These are phyloP conservation scores for Fopius arisanus DNA, from an alignment of 1,140 invertebrate genomes.

Conservation along the genomic window DNA sequence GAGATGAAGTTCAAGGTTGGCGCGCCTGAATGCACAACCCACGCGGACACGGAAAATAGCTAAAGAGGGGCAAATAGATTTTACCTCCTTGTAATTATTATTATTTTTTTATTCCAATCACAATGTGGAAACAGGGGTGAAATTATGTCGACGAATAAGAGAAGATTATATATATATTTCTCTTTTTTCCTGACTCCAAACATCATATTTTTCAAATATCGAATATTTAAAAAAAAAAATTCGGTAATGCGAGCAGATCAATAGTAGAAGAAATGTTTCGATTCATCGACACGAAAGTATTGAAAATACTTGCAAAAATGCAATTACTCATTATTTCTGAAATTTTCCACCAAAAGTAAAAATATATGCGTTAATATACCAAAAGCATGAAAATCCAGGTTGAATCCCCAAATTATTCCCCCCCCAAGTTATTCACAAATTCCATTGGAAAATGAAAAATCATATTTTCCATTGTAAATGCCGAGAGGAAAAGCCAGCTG, in stretches of 20 bases:
- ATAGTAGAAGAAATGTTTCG: background rate
- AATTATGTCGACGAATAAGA: slow-evolving; percentile 23
- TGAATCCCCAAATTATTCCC: too few species aligned
- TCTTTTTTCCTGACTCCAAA: too few species aligned
- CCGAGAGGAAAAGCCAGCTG: too few species aligned
- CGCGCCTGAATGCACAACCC: slow-evolving; percentile 52
- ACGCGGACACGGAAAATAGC: slow-evolving; percentile 54
- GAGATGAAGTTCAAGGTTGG: slow-evolving; percentile 64
- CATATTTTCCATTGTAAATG: too few species aligned
- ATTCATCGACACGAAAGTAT: background rate
- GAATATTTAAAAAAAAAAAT: too few species aligned
- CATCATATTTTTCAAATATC: background rate
- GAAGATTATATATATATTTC: too few species aligned
- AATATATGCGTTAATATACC: too few species aligned
- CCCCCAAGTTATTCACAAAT: too few species aligned
- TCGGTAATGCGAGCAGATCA: too few species aligned
- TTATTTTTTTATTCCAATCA: background rate
- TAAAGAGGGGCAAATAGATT: slow-evolving; percentile 46
- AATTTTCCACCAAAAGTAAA: too few species aligned
- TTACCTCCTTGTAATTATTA: slow-evolving; percentile 37
- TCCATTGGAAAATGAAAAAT: too few species aligned
- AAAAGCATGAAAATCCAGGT: too few species aligned
- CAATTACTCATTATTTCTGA: background rate
- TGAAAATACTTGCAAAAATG: background rate
- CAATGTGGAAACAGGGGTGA: background rate